Evolutionary conservation across 2,113 vertebrate species (phyloP), one percentile per base, ranked within the genome.

Genomic region (Australoheros scitulus): DNA sequence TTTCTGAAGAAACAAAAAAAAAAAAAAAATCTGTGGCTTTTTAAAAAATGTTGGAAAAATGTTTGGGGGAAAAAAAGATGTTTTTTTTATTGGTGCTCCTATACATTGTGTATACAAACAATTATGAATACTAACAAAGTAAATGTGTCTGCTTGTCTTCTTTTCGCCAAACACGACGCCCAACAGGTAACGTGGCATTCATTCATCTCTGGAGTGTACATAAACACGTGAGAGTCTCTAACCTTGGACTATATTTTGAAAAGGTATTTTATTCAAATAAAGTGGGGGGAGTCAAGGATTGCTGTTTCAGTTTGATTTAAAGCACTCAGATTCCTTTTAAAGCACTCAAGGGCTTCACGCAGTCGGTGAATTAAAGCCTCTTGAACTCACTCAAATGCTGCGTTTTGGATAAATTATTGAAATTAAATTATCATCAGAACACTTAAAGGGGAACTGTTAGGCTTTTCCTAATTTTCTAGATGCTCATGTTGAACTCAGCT

Each of bases 21-120:
- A 96, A 96, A 85, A 82, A 80, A 86, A 81, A 89, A 92, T 97
- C 96, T 96, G 96, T 98, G 97, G 96, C 96, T 97, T 98, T 98
- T 97, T 97, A 91, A 92, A 95, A 95, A 96, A 94, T 91, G 87
- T 93, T 87, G 57, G 87, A 91, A 90, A 90, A 89, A 88, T 24
- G 60, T 81, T 87, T 76, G 65, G 72, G 41, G 43, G 47, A 52
- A 65, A 65, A 87, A 91, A 92, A 91, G 64, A 79, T 2, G 82
- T 72, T 93, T 92, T 94, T 94, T 94, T 94, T 93, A 94, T 93
- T 92, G 92, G 92, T 93, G 92, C 93, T 93, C 91, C 93, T 94
- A 93, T 94, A 93, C 93, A 94, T 95, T 94, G 92, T 95, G 93
- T 94, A 95, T 93, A 94, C 93, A 93, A 93, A 92, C 94, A 94